Conservation (phyloP, 2,113 vertebrate species). For the Leptocoma aspasia region DNA sequence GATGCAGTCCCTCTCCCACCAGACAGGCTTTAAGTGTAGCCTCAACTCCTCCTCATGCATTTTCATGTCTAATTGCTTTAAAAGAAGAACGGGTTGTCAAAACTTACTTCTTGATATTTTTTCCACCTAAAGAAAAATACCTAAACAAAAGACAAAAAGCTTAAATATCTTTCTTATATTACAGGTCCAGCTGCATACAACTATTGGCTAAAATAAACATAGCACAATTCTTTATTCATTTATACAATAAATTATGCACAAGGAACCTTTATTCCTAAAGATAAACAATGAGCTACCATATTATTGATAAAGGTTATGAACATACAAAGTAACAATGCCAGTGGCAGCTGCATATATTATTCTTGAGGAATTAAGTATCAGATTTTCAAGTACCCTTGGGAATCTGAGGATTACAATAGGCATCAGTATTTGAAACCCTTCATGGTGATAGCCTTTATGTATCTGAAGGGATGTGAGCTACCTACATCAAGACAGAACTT, state of each 20-base stretch:
- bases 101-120: not conserved
- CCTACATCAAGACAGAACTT: not conserved
- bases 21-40: not conserved
- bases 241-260: not conserved
- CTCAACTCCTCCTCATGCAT: not conserved
- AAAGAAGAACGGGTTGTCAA: not conserved
- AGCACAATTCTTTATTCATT: not conserved
- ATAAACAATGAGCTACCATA: not conserved
- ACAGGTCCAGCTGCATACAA: not conserved
- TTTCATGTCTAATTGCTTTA: not conserved
- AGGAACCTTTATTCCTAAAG: not conserved
- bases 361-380: not conserved
- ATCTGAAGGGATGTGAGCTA: not conserved
- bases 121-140: not conserved
- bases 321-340: not conserved
- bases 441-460: not conserved
- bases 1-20: not conserved
- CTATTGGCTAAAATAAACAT: not conserved
- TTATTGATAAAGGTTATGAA: not conserved
- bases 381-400: not conserved
- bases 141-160: not conserved
- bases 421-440: not conserved
- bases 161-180: not conserved
- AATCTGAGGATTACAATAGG: not conserved
- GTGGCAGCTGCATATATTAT: not conserved